Evolutionary conservation across 2,113 vertebrate genomes (phyloP).

Genomic region (Notothenia rossii): DNA sequence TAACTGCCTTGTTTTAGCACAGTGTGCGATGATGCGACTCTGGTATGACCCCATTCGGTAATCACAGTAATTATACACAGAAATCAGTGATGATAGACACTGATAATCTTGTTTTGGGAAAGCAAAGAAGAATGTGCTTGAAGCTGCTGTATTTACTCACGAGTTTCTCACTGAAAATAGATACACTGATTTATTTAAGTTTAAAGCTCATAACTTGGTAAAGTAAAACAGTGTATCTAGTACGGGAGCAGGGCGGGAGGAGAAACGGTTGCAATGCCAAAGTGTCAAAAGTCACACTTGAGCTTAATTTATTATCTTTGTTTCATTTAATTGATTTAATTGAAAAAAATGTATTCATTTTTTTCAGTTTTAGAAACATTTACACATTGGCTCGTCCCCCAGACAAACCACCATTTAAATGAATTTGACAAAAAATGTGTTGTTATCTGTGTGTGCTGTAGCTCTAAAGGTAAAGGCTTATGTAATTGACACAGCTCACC

Average conservation of each 20-base stretch:
- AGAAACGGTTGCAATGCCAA: conserved; percentile 59
- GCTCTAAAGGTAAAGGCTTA: conserved; percentile 37
- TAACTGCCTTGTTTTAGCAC: conserved; percentile 63
- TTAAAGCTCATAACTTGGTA: background rate
- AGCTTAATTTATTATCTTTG: conserved; percentile 56
- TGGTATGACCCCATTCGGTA: conserved; percentile 18
- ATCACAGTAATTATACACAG: background rate
- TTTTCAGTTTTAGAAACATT: conserved; percentile 23
- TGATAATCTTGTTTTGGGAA: background rate
- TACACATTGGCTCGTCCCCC: conserved; percentile 41
- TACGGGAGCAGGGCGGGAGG: background rate
- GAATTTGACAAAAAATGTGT: background rate
- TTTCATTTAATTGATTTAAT: conserved; percentile 22
- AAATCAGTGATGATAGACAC: background rate
- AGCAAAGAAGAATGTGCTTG: conserved; percentile 25
- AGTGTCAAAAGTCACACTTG: conserved; percentile 35
- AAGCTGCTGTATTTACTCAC: conserved; percentile 3
- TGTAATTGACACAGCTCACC: conserved; percentile 61
- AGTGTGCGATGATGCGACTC: conserved; percentile 19
- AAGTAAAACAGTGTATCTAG: background rate
- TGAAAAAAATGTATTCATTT: background rate
- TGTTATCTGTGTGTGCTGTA: conserved; percentile 3
- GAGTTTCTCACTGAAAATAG: background rate
- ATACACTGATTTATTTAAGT: conserved; percentile 3
- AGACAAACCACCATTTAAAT: background rate